These are phyloP conservation scores for Equus przewalskii DNA, from an alignment of 2,113 vertebrate species.

Conservation along the genomic window DNA sequence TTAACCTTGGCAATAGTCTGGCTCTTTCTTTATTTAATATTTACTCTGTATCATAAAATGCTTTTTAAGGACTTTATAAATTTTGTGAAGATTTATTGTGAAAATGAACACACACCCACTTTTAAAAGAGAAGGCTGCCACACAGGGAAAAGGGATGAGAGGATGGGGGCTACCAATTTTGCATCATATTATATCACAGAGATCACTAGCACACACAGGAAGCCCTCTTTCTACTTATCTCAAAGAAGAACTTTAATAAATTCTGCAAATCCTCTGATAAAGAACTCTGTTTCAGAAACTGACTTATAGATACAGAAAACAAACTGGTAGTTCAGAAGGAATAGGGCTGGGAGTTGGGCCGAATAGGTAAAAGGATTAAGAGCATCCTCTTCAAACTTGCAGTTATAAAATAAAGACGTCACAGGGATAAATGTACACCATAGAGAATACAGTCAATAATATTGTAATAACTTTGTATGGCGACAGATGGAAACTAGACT, in stretches of 20 bases:
- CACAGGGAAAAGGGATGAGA: background rate
- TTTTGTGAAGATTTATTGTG: background rate
- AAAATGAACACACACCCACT: background rate
- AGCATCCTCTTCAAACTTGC: no score
- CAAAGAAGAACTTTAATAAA: background rate
- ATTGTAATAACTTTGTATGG: no score
- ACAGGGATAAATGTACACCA: no score
- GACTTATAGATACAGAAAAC: no score
- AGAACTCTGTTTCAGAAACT: background rate
- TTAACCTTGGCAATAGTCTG: background rate
- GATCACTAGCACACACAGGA: background rate
- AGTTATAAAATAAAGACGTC: no score
- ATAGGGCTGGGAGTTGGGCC: no score
- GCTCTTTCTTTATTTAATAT: background rate
- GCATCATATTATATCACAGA: background rate
- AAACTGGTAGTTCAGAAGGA: no score
- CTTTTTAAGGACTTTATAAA: background rate
- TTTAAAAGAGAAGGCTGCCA: background rate
- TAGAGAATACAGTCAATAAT: no score
- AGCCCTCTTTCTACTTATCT: background rate
- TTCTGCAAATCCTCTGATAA: background rate
- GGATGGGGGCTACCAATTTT: background rate
- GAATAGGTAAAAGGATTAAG: no score
- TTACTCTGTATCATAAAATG: background rate
- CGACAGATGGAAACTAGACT: no score